phyloP scores from a whole-genome alignment of 2,888 invertebrate genomes.

The Agapostemon virescens region DNA sequence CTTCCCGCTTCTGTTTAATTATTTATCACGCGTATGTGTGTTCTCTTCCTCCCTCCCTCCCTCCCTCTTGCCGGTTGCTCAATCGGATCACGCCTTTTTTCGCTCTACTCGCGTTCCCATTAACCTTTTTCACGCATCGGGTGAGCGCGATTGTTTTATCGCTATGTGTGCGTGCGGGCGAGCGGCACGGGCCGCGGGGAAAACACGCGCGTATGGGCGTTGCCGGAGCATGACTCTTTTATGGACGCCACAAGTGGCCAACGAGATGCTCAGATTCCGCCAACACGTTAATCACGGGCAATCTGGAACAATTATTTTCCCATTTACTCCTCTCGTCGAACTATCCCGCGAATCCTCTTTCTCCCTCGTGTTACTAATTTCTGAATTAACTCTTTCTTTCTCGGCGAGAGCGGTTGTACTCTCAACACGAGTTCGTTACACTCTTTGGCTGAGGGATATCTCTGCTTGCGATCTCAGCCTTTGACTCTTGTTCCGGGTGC shows the following conservation, averaged over 20 bases:
- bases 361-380: constrained; percentile 2
- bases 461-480: constrained; percentile 55
- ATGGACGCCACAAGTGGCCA: constrained; percentile 8
- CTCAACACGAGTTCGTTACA: constrained; percentile 61
- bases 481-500: constrained; percentile 55
- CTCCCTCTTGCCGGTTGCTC: not conserved
- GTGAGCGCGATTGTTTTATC: not conserved
- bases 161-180: not conserved
- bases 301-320: constrained; percentile 2
- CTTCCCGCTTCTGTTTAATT: constrained; percentile 35
- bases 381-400: not conserved
- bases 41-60: not conserved
- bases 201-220: not conserved
- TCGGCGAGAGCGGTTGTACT: not conserved
- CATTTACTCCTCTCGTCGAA: not conserved
- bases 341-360: not conserved
- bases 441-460: constrained; percentile 49
- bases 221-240: not conserved
- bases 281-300: not conserved
- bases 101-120: not conserved
- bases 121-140: constrained; percentile 9
- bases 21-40: constrained; percentile 21
- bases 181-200: not conserved
- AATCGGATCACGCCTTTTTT: constrained; percentile 28
- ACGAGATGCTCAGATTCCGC: not conserved